Base-by-base conservation (phyloP, 1,140 invertebrate genomes). In the Pseudobourletiella spinata region DNA sequence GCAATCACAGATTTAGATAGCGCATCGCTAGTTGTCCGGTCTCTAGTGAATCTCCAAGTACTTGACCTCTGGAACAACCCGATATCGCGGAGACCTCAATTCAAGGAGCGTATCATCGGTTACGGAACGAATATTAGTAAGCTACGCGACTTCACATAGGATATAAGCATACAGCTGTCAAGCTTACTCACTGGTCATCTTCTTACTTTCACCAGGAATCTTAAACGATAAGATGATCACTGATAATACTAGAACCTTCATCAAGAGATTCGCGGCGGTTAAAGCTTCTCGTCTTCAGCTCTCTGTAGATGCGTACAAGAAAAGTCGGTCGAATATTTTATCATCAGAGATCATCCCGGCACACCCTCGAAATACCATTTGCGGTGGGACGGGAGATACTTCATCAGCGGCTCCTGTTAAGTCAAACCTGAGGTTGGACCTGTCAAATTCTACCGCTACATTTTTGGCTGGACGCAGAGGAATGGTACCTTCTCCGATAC, bases 41-140 rank as follows among this genome's bases (percentile, higher is more conserved):
- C 67, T 2, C 28, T 69, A n/a, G 4, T 24, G 15, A 25, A 50
- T 30, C 50, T 69, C 16, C 39, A 52, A 3, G 50, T 62, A 32
- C 46, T 69, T n/a, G 58, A 63, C 25, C 22, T 69, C 1, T 44
- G 51, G 24, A 43, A 55, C n/a, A 69, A 66, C 64, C 67, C 64
- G 3, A 51, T 69, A 18, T 14, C 59, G 14, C 61, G 39, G 18
- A 39, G 44, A 22, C 64, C 61, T 8, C 63, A 66, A 22, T 69
- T 66, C 29, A 59, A 56, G 39, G 61, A 65, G 39, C 50, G 65
- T 50, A 56, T 69, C 14, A 59, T 69, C 46, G 67, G 64, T 3
- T 61, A 52, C 48, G 39, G 59, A 14, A 35, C 43, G 24, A 54
- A 56, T 43, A 46, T 66, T 22, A 55, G 64, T 66, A 24, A 48